Evolutionary conservation across 2,888 invertebrate species (phyloP).

Genomic region (Apodemia hepburni): DNA sequence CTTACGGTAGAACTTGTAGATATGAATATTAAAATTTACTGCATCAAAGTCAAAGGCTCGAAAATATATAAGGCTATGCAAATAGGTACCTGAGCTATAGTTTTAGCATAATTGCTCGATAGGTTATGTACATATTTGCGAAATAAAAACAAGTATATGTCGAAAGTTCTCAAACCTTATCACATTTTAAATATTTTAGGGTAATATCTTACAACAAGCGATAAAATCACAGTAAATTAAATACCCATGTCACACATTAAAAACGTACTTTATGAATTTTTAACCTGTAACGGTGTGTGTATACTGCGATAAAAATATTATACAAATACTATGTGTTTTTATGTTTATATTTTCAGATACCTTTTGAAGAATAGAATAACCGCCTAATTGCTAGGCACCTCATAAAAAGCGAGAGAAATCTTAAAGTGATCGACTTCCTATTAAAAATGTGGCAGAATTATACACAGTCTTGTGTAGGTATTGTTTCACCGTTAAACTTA

Average conservation of each 20-base stretch:
- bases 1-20: not conserved
- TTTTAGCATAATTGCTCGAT: not conserved
- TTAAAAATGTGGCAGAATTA: no score
- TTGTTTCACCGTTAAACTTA: no score
- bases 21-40: not conserved
- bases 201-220: slow-evolving; percentile 10
- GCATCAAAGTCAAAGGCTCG: not conserved
- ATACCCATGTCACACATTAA: not conserved
- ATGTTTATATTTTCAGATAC: no score
- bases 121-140: not conserved
- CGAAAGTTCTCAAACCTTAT: not conserved
- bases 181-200: slow-evolving; percentile 11
- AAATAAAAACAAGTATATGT: slow-evolving; percentile 1
- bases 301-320: no score
- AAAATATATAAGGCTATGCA: not conserved
- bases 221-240: not conserved
- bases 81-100: slow-evolving; percentile 4
- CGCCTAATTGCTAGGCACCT: no score
- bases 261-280: not conserved
- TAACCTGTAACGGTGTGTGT: not conserved
- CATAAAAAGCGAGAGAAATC: no score
- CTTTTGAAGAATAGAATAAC: no score
- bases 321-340: no score
- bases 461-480: no score
- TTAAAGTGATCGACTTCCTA: no score